Conservation (phyloP, 2,113 vertebrate species). For the Gymnocephalus cernua region DNA sequence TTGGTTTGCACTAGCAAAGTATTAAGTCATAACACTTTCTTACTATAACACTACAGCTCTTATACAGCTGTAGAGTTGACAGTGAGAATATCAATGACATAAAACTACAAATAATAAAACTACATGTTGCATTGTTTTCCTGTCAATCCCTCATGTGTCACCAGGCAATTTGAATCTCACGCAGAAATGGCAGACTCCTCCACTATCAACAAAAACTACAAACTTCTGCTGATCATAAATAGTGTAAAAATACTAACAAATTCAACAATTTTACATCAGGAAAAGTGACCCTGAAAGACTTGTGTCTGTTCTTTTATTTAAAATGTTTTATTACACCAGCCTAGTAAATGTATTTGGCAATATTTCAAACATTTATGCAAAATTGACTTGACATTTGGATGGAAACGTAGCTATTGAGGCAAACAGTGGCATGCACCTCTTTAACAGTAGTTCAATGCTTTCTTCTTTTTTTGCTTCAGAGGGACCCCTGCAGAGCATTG, state of each 20-base stretch:
- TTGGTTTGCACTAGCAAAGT: background rate
- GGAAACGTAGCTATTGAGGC: constrained; percentile 20
- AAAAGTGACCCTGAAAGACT: background rate
- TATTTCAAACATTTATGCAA: constrained; percentile 23
- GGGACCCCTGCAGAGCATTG: constrained; percentile 55
- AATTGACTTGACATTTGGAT: constrained; percentile 46
- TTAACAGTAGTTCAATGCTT: constrained; percentile 15
- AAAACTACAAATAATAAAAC: background rate
- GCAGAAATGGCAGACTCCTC: fast-evolving
- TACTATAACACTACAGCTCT: background rate
- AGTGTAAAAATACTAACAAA: background rate
- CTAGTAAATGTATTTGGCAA: background rate
- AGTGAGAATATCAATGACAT: background rate
- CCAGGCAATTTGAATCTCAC: background rate
- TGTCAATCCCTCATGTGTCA: background rate
- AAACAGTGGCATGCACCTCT: background rate
- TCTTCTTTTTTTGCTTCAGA: constrained; percentile 45
- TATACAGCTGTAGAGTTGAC: background rate
- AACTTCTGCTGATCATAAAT: background rate
- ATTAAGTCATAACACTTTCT: background rate
- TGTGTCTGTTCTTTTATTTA: background rate
- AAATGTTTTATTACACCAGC: background rate
- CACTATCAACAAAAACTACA: background rate
- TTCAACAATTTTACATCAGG: background rate
- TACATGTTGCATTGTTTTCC: background rate